Base-by-base conservation (phyloP, 2,888 invertebrate genomes). In the Acleris emargana region DNA sequence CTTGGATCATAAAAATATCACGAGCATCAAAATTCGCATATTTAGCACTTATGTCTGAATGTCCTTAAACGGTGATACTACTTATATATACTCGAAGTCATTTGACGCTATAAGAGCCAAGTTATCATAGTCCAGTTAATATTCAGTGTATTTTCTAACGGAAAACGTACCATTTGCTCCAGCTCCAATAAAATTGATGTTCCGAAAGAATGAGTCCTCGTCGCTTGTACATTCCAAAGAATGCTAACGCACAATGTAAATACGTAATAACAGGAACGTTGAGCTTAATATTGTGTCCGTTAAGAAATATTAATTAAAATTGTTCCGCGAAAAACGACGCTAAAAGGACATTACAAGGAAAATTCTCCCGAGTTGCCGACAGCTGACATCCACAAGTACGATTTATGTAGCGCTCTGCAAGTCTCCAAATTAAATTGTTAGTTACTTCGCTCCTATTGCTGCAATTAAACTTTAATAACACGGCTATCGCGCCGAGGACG, bases 261-360 rank as follows among this genome's bases (percentile, higher is more conserved):
- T 74, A 76, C 66, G 73, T 72, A 75, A 75, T 72, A 75, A 75
- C 72, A 71, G 72, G 70, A 76, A 74, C 73, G 68, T 71, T 71
- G 69, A 67, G 70, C 63, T 68, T 67, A 69, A 68, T 64, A 73
- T 78, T 76, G 73, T 72, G 72, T 76, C 79, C 74, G 80, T 82
- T 87, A 84, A 86, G 87, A 86, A 86, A 87, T 88, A 90, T 88
- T 89, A 91, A 91, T 91, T 91, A 87, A 91, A 90, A 86, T 80
- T 82, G 84, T 87, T 87, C 82, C 74, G 72, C 85, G 84, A 84
- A 87, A 89, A 89, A 89, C 87, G 89, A 83, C 84, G 79, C 81
- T 77, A 80, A 83, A 83, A 87, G 85, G 88, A 89, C 89, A 90
- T 91, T 91, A 90, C 87, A 84, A 87, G 87, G 88, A 86, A 88